phyloP scores from a whole-genome alignment of 2,113 vertebrate genomes.

The Petaurus breviceps region DNA sequence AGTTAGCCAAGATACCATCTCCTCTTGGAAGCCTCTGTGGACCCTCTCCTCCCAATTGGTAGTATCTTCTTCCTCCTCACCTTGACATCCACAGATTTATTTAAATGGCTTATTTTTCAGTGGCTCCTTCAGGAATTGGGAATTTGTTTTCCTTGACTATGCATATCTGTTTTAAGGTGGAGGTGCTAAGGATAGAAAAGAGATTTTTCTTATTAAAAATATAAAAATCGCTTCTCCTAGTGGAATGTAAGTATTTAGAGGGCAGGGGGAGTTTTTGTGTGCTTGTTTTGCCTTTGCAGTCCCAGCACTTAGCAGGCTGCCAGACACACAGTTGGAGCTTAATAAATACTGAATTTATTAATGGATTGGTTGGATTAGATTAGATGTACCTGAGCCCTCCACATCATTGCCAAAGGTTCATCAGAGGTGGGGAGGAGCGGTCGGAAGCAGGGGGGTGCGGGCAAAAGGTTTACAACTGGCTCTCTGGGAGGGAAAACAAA shows the following conservation, averaged over 20 bases:
- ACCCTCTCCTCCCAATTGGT: neutral
- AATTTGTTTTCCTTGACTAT: conserved; percentile 24
- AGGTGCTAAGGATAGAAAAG: neutral
- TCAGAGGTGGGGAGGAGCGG: neutral
- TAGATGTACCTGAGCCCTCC: neutral
- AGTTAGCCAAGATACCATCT: too few species aligned
- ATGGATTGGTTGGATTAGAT: neutral
- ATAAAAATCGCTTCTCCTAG: neutral
- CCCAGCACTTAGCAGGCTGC: neutral
- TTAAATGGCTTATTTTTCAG: neutral
- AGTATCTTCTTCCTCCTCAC: neutral
- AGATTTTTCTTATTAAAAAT: neutral
- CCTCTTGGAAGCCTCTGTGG: neutral
- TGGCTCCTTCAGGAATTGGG: neutral
- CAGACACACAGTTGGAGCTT: neutral
- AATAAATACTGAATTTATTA: too few species aligned
- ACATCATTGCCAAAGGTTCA: neutral
- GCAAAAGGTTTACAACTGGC: neutral
- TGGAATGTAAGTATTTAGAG: neutral
- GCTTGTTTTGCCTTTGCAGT: neutral
- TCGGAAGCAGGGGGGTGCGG: neutral
- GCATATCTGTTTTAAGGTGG: conserved; percentile 4
- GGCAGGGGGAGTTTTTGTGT: neutral
- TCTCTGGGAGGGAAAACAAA: neutral
- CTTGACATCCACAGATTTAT: neutral